These are phyloP conservation scores for Agriopis leucophaearia DNA, from an alignment of 2,888 invertebrate species.

Conservation along the genomic window DNA sequence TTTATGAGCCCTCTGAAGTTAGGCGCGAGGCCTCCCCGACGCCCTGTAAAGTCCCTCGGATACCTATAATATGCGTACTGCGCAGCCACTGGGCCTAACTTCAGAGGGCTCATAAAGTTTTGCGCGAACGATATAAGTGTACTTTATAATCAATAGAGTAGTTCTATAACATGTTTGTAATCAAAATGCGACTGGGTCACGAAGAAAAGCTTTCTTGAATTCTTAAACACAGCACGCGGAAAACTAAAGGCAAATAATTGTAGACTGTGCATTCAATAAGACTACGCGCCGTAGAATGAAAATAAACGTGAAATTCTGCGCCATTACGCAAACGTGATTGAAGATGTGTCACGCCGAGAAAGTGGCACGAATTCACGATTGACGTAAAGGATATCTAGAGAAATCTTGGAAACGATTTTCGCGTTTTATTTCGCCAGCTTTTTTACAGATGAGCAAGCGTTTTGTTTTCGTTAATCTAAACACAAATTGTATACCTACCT, in stretches of 20 bases:
- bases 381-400: conserved; percentile 27
- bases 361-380: conserved; percentile 33
- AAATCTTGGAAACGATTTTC: conserved; percentile 26
- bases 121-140: no score
- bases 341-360: conserved; percentile 29
- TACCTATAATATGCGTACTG: no score
- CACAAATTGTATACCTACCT: conserved; percentile 4
- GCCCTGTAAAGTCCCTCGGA: no score
- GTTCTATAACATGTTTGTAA: no score
- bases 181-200: no score
- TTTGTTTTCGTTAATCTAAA: conserved; percentile 18
- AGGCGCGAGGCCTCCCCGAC: no score
- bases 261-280: conserved; percentile 18
- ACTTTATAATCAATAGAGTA: no score
- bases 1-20: no score
- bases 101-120: no score
- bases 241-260: not conserved
- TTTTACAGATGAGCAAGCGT: conserved; percentile 20
- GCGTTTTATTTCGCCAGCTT: conserved; percentile 20
- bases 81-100: no score
- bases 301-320: conserved; percentile 26
- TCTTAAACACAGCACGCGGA: no score
- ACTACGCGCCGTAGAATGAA: conserved; percentile 6
- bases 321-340: conserved; percentile 32
- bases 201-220: no score